Conservation (phyloP, 2,113 vertebrate species). For the Vireo altiloquus region DNA sequence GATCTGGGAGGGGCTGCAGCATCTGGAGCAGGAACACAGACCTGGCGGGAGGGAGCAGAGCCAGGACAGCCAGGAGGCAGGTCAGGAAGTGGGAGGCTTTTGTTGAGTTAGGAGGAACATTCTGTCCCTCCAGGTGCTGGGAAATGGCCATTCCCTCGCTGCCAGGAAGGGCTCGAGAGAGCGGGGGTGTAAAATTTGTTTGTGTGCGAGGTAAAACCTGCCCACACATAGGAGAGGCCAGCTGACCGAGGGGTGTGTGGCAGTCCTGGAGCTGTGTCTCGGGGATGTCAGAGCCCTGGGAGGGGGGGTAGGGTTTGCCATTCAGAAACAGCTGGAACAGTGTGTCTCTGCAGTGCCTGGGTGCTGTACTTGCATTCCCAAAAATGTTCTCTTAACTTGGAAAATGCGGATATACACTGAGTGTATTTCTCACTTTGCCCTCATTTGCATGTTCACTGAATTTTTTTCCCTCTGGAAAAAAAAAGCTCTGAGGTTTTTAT, state of each 20-base stretch:
- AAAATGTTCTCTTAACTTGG: neutral
- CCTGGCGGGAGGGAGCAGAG: neutral
- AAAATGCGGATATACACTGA: neutral
- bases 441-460: neutral
- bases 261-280: neutral
- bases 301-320: neutral
- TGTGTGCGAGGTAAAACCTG: neutral
- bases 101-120: neutral
- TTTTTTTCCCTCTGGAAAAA: neutral
- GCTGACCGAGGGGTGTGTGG: neutral
- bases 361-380: neutral
- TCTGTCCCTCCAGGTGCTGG: neutral
- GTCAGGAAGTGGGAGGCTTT: neutral
- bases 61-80: neutral
- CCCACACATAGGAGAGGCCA: neutral
- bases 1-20: neutral
- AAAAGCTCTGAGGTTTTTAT: neutral
- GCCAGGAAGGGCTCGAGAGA: neutral
- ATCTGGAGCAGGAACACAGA: neutral
- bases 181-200: neutral
- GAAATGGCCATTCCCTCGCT: neutral
- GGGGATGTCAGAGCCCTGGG: neutral
- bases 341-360: neutral
- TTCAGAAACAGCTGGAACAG: neutral
- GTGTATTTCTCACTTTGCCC: neutral